A percentile compares a stretch with the other conserved stretches of the same genome.
Evolutionary conservation across 2,888 invertebrate genomes (phyloP).

Genomic region (Liodrosophila aerea): DNA sequence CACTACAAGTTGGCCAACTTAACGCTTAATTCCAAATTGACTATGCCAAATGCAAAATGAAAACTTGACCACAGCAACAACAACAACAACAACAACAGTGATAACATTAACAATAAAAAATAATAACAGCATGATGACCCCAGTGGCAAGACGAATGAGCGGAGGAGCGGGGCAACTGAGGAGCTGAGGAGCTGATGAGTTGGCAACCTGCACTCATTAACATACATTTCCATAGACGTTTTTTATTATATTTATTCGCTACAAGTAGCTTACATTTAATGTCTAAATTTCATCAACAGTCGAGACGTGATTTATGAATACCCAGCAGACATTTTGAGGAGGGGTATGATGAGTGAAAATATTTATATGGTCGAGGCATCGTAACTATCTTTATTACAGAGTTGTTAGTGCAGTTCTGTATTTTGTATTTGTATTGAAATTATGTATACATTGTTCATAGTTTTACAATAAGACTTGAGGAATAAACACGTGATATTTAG

Average conservation of each 20-base stretch:
- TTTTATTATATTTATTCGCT: no score
- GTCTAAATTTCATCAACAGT: slow-evolving; percentile 45
- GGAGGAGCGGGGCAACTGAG: neutral
- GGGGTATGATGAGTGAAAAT: no score
- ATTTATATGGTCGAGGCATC: no score
- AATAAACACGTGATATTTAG: no score
- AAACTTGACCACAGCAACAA: slow-evolving; percentile 6
- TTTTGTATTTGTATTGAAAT: no score
- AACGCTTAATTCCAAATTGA: slow-evolving; percentile 21
- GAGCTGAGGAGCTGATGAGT: slow-evolving; percentile 5
- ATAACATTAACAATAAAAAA: no score
- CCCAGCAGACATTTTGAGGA: no score
- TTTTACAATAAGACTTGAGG: no score
- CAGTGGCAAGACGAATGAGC: neutral
- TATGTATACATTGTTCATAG: no score
- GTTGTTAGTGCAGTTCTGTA: no score
- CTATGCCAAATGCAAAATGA: neutral
- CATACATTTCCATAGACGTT: slow-evolving; percentile 19
- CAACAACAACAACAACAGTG: slow-evolving; percentile 9
- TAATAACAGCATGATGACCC: slow-evolving; percentile 8
- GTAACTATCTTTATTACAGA: no score
- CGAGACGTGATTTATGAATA: slow-evolving; percentile 9
- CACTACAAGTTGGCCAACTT: slow-evolving; percentile 33
- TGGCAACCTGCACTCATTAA: slow-evolving; percentile 25
- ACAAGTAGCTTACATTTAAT: slow-evolving; percentile 33